phyloP scores from a whole-genome alignment of 2,797 vertebrate genomes.

The Propithecus deckenii region DNA sequence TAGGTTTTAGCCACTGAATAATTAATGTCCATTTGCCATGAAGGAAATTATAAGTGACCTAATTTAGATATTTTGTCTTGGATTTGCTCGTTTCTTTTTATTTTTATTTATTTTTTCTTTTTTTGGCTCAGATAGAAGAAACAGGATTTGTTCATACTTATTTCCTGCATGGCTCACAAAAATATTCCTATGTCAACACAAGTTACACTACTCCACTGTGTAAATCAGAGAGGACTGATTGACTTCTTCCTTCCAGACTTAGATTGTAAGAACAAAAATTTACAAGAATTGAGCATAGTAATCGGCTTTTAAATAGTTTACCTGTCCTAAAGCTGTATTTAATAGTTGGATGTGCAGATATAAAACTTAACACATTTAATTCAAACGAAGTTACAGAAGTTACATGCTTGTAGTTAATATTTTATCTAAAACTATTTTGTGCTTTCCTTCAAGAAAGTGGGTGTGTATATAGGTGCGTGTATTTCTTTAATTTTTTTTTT shows the following conservation, averaged over 20 bases:
- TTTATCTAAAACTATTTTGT: constrained; percentile 17
- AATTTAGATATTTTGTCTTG: not conserved
- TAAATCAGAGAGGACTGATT: not conserved
- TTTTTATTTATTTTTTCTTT: not conserved
- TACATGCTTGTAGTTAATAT: not conserved
- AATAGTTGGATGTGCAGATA: not conserved
- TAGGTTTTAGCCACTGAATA: not conserved
- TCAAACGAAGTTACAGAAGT: not conserved
- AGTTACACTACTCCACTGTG: not conserved
- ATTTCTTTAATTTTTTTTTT: constrained; percentile 43
- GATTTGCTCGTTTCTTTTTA: not conserved
- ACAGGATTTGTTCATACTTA: not conserved
- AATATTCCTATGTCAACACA: not conserved
- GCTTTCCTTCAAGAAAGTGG: constrained; percentile 52
- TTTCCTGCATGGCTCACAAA: not conserved
- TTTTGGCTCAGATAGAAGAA: not conserved
- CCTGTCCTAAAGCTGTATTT: not conserved
- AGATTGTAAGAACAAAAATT: not conserved
- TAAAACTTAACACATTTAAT: not conserved
- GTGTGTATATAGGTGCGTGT: not conserved
- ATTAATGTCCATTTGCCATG: not conserved
- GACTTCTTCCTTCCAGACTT: not conserved
- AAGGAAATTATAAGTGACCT: not conserved
- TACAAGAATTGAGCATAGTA: not conserved
- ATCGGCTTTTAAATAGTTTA: not conserved